Evolutionary conservation across 1,140 invertebrate genomes (phyloP), one percentile per base, ranked within the genome.

Genomic region (Diplogasteroides magnus): DNA sequence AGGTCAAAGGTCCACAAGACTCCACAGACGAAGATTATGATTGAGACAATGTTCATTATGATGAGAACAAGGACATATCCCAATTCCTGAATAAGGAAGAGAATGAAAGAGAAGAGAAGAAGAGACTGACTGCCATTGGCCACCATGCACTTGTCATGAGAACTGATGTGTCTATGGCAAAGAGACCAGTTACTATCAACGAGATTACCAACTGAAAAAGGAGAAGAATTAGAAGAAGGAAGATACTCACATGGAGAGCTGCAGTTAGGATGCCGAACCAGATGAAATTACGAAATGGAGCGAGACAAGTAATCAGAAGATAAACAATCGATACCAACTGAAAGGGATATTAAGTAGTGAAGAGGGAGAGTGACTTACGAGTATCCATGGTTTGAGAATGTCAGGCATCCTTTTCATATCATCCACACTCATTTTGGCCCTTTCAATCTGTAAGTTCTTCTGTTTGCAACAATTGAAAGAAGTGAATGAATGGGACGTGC

Each of bases 81-180:
- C 64, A 57, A 57, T 48, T 57, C 57, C 57, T 48, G 25, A 58
- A n/a, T n/a, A 66, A 66, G 55, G 55, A 66, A 66, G 48, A 29
- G 15, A 48, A 37, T n/a, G 57, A 37, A 37, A 66, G 27, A 58
- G 48, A 28, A 57, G 57, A 19, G 55, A 48, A 66, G 64, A n/a
- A n/a, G 57, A 29, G 56, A 66, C 55, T 56, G 28, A 66, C 64
- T 56, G 57, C 57, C 31, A 48, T 56, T 48, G 55, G 57, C 28
- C 19, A 48, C 6, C 6, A 11, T 6, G 37, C 6, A 48, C 6
- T 48, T 48, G 37, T 11, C 6, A 48, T 48, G 37, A 48, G 37
- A 48, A 48, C 37, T 48, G 37, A 6, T 48, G 37, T 48, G 37
- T 48, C 37, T 6, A 48, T 48, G 19, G 19, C 6, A 48, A 11